Percentiles rank a stretch among this genome's conserved stretches.
Evolutionary conservation across 2,797 vertebrate genomes (phyloP).

Genomic region (Eospalax fontanierii): DNA sequence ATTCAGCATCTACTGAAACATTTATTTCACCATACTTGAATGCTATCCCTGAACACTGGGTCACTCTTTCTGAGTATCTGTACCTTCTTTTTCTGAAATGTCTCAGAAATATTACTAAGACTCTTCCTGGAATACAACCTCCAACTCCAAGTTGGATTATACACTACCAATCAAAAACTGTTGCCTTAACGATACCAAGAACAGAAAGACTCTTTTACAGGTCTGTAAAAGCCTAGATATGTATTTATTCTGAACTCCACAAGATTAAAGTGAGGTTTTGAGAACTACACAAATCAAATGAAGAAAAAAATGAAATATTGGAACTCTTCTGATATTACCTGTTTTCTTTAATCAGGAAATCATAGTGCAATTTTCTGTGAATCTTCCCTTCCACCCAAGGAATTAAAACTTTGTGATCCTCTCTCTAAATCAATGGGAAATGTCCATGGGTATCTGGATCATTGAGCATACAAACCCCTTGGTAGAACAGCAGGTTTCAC

Average conservation of each 20-base stretch:
- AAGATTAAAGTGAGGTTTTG: conserved; percentile 95
- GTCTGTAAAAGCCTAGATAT: conserved; percentile 95
- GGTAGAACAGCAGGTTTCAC: background rate
- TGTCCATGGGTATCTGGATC: background rate
- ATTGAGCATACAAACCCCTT: background rate
- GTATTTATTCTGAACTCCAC: conserved; percentile 95
- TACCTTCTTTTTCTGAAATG: conserved; percentile 95
- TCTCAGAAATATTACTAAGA: conserved; percentile 89
- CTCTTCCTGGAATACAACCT: conserved; percentile 88
- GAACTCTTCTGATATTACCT: conserved; percentile 92
- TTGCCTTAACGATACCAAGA: conserved; percentile 95
- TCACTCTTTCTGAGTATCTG: conserved; percentile 94
- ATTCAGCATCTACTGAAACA: background rate
- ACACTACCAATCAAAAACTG: conserved; percentile 80
- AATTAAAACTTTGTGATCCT: conserved; percentile 72
- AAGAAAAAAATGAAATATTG: conserved; percentile 94
- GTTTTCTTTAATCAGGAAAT: conserved; percentile 77
- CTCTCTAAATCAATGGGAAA: background rate
- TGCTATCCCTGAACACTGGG: background rate
- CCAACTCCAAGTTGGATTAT: conserved; percentile 94
- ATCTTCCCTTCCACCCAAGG: conserved; percentile 78
- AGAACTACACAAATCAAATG: conserved; percentile 91
- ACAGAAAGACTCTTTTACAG: conserved; percentile 93
- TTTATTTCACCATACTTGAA: background rate
- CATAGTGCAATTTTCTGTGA: conserved; percentile 84